Evolutionary conservation across 2,888 invertebrate genomes (phyloP), one percentile per base, ranked within the genome.

Genomic region (Acleris holmiana): DNA sequence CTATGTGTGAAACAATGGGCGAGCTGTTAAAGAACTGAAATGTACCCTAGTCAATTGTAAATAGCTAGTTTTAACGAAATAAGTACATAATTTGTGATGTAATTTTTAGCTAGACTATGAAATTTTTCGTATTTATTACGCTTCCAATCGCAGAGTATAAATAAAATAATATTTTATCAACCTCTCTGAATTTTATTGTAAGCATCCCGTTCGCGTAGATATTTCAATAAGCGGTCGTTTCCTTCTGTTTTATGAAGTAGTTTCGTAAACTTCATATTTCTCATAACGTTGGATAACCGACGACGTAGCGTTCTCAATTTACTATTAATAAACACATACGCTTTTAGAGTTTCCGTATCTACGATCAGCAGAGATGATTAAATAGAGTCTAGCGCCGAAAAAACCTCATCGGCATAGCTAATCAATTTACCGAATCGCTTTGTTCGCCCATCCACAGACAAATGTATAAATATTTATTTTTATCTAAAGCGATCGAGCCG

Each of bases 41-140:
- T 89, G 87, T 91, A 91, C 89, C 88, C 92, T 92, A 92, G 92
- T 92, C 92, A 92, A 92, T 92, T 92, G 91, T 91, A 92, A 84
- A 92, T 92, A 91, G 71, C 71, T 83, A 79, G 78, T 71, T 74
- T 74, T 82, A 79, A 81, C 35, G 21, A 74, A 77, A 77, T 86
- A 88, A 88, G 85, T 85, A 84, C 82, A 87, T 88, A 86, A 89
- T 86, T 88, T 92, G 92, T 92, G 92, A 92, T 92, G 89, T 92
- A 88, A 86, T 83, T 82, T 85, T 88, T 90, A 91, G 86, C 77
- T 91, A 91, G 89, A 84, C 81, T 85, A 85, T 83, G 79, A 86
- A 89, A 82, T 79, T 83, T 84, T 85, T 85, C 89, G 90, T 92
- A 92, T 92, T 92, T 92, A 92, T 92, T 91, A 92, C 91, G 92